A percentile compares a stretch with the other conserved stretches of the same genome.
phyloP scores from a whole-genome alignment of 2,797 vertebrate species.

The Hemibagrus guttatus region DNA sequence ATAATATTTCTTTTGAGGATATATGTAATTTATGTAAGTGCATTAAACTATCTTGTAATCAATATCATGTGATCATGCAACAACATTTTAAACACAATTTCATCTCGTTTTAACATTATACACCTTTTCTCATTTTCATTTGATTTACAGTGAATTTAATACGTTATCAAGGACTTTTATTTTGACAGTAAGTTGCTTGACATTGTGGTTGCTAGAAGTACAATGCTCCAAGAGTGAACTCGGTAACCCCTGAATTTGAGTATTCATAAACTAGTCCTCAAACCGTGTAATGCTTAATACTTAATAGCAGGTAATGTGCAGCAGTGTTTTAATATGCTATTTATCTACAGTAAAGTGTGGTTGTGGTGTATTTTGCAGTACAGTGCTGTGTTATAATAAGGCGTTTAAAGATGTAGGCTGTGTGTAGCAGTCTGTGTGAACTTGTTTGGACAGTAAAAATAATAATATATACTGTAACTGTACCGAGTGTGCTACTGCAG shows the following conservation, averaged over 20 bases:
- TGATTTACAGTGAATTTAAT: not conserved
- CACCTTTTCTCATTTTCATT: not conserved
- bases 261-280: not conserved
- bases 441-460: not conserved
- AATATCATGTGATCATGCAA: not conserved
- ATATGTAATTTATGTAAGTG: not conserved
- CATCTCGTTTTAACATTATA: not conserved
- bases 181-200: not conserved
- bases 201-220: not conserved
- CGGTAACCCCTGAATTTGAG: slow-evolving; percentile 32
- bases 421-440: not conserved
- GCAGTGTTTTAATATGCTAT: not conserved
- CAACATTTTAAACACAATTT: not conserved
- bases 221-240: slow-evolving; percentile 19
- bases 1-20: no score
- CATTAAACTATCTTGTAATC: no score
- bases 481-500: not conserved
- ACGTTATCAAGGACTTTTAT: not conserved
- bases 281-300: not conserved
- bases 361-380: not conserved
- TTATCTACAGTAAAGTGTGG: not conserved
- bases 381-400: not conserved
- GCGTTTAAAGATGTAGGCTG: not conserved
- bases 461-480: not conserved
- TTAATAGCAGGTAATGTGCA: not conserved